A percentile compares a stretch with the other conserved stretches of the same genome.
Conservation (phyloP, 2,113 vertebrate species). For the Aphyosemion australe region DNA sequence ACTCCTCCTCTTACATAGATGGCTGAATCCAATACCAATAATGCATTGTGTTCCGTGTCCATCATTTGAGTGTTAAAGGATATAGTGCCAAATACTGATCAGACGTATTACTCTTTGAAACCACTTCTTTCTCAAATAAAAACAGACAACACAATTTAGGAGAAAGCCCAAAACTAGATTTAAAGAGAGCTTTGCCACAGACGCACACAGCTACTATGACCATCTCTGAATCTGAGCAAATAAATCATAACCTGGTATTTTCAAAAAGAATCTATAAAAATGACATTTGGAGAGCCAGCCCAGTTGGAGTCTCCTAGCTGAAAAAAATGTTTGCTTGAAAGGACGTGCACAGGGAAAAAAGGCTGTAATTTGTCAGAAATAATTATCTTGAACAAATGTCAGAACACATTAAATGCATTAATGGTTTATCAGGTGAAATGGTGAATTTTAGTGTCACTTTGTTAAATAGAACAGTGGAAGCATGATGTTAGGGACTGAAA, state of each 20-base stretch:
- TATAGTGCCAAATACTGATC: slow-evolving; percentile 23
- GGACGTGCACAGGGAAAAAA: slow-evolving; percentile 25
- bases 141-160: slow-evolving; percentile 26
- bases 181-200: slow-evolving; percentile 18
- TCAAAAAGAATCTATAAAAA: slow-evolving; percentile 37
- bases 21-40: slow-evolving; percentile 54
- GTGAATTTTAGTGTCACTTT: slow-evolving; percentile 22
- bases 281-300: slow-evolving; percentile 44
- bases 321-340: slow-evolving; percentile 33
- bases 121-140: slow-evolving; percentile 27
- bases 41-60: slow-evolving; percentile 39
- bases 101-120: slow-evolving; percentile 35
- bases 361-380: slow-evolving; percentile 27
- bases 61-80: slow-evolving; percentile 49
- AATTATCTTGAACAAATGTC: slow-evolving; percentile 4
- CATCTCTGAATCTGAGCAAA: slow-evolving; percentile 47
- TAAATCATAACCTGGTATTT: slow-evolving; percentile 33
- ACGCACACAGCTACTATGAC: slow-evolving; percentile 28
- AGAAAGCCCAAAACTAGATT: slow-evolving; percentile 6
- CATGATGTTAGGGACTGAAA: slow-evolving; percentile 16
- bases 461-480: slow-evolving; percentile 30
- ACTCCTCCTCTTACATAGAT: slow-evolving; percentile 60
- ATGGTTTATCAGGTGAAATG: slow-evolving; percentile 34
- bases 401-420: slow-evolving; percentile 30
- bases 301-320: slow-evolving; percentile 23